Evolutionary conservation across 2,113 vertebrate genomes (phyloP), one percentile per base, ranked within the genome.

Genomic region (Nanorana parkeri): DNA sequence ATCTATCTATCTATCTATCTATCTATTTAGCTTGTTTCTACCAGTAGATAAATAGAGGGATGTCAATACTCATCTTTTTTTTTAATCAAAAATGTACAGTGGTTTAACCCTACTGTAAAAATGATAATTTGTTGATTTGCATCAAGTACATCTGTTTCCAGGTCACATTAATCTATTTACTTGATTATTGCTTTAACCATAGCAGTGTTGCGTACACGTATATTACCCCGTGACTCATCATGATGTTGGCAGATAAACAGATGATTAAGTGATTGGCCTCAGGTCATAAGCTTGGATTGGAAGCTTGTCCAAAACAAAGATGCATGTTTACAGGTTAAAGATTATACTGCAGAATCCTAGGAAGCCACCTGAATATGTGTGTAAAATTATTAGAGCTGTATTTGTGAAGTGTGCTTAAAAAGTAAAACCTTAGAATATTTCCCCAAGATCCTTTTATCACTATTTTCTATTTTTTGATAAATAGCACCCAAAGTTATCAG

Each of bases 401-500:
- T 23, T 58, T 41, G 51, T 60, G 58, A 29, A 72, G 13, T 65
- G 58, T 51, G 21, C 41, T 54, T 72, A 41, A 73, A 64, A 36
- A 36, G 17, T 20, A 74, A 67, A 36, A 36, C 26, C 52, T 41
- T 32, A 17, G 26, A 67, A 54, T 16, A 47, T 66, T 82, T 8
- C 73, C 55, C 17, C 80, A 68, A 74, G 80, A 82, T 51, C 63
- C 71, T 58, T 82, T 71, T 82, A 75, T 65, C 52, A 65, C 41
- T 47, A 24, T 67, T 75, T 67, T 32, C 63, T 67, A 36, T 10
- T n/a, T 26, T 64, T 73, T 82, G 69, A 75, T 67, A 75, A 66
- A 75, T 82, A 75, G 55, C 26, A 29, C 58, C 67, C 61, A 67
- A 67, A 55, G 47, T 75, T 82, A 67, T 67, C 13, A 56, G 29